These are phyloP conservation scores for Noturus placidus DNA, from an alignment of 2,113 vertebrate genomes.

Conservation along the genomic window DNA sequence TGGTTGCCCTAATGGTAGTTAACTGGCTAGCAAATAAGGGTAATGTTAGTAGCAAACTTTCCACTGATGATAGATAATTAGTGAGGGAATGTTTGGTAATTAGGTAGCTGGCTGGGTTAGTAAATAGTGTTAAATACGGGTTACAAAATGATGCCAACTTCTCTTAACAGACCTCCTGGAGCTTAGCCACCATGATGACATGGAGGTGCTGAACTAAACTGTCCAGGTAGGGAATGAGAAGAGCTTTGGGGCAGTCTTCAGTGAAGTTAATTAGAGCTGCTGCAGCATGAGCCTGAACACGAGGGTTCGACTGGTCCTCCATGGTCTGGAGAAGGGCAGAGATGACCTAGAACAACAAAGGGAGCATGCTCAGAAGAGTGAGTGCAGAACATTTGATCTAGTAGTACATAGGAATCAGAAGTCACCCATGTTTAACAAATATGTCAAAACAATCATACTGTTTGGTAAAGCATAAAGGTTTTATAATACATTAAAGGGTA, in stretches of 20 bases:
- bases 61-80: background rate
- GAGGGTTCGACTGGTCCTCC: constrained; percentile 94
- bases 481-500: background rate
- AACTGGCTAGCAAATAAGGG: background rate
- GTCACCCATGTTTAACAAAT: background rate
- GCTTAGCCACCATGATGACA: constrained; percentile 93
- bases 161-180: constrained; percentile 82
- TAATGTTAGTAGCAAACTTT: background rate
- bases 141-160: background rate
- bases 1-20: no score
- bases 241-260: constrained; percentile 94
- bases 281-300: constrained; percentile 95
- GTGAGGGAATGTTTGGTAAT: background rate
- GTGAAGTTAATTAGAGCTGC: constrained; percentile 98
- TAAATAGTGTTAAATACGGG: background rate
- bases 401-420: background rate
- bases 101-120: background rate
- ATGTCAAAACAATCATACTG: background rate
- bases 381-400: background rate
- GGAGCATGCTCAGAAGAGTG: background rate
- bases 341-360: constrained; percentile 79
- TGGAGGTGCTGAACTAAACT: constrained; percentile 93
- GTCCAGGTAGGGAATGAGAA: constrained; percentile 92
- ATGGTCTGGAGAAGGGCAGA: constrained; percentile 92
- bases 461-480: background rate